These are phyloP conservation scores for Heliconius erato DNA, from an alignment of 2,888 invertebrate species.

Conservation along the genomic window DNA sequence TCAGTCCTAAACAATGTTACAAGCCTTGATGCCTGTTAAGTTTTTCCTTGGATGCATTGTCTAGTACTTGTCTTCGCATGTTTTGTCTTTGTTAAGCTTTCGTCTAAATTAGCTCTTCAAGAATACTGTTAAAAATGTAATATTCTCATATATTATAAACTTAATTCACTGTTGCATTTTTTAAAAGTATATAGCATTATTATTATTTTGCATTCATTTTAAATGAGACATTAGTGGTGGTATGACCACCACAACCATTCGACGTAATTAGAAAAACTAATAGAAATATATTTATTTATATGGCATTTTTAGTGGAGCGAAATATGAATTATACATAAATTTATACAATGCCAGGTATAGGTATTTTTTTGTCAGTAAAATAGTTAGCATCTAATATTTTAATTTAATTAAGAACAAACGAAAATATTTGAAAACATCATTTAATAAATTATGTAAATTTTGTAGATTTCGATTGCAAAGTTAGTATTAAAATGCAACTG, in stretches of 20 bases:
- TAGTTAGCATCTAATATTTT: background rate
- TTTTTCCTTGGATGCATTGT: conserved; percentile 26
- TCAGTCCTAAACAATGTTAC: conserved; percentile 45
- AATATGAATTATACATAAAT: no score
- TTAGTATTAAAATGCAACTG: background rate
- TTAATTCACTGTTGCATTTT: no score
- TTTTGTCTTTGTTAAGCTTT: background rate
- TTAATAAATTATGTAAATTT: conserved; percentile 9
- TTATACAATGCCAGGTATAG: no score
- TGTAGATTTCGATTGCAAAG: conserved; percentile 3
- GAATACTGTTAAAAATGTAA: no score
- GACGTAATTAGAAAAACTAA: no score
- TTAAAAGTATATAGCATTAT: no score
- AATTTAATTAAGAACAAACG: background rate
- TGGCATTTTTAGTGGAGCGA: no score
- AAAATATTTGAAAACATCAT: background rate
- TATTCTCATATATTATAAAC: no score
- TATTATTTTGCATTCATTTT: no score
- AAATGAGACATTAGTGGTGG: no score
- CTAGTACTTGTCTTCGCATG: background rate
- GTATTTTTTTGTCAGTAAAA: background rate
- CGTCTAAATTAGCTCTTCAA: background rate
- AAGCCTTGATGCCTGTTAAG: conserved; percentile 33
- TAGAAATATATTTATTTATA: no score
- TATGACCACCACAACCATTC: no score